Conservation (phyloP, 2,888 invertebrate species). For the Prosopocoilus inquinatus region DNA sequence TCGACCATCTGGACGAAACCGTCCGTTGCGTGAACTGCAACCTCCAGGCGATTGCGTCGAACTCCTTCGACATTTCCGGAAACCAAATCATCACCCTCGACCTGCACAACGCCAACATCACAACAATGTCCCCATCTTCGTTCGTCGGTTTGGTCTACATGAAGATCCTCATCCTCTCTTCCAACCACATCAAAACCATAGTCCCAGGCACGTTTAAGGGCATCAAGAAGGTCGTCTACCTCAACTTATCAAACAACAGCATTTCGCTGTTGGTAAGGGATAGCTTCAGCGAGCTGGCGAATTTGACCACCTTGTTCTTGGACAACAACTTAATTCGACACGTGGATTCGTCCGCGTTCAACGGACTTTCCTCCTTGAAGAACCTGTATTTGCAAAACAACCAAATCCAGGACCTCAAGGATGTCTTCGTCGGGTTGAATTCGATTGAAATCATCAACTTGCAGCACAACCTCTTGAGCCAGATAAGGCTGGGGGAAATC, state of each 20-base stretch:
- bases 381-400: constrained; percentile 41
- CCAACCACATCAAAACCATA: constrained; percentile 41
- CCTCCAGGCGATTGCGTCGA: constrained; percentile 37
- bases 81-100: constrained; percentile 44
- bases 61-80: constrained; percentile 46
- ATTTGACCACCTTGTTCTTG: constrained; percentile 37
- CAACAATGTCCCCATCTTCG: constrained; percentile 36
- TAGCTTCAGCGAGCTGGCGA: constrained; percentile 41
- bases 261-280: constrained; percentile 38
- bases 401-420: constrained; percentile 30
- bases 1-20: constrained; percentile 48
- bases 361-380: constrained; percentile 36
- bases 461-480: constrained; percentile 35
- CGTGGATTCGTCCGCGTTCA: constrained; percentile 38
- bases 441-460: constrained; percentile 37
- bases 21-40: constrained; percentile 43
- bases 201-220: constrained; percentile 43
- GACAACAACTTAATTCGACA: constrained; percentile 37
- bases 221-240: constrained; percentile 42
- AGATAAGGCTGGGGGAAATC: constrained; percentile 36
- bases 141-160: constrained; percentile 47
- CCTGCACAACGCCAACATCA: constrained; percentile 38
- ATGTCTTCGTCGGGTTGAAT: constrained; percentile 26
- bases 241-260: constrained; percentile 41
- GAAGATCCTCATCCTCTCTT: constrained; percentile 36